A percentile compares a stretch with the other conserved stretches of the same genome.
phyloP scores from a whole-genome alignment of 1,140 invertebrate species.

The Ctenoplectra terminalis region DNA sequence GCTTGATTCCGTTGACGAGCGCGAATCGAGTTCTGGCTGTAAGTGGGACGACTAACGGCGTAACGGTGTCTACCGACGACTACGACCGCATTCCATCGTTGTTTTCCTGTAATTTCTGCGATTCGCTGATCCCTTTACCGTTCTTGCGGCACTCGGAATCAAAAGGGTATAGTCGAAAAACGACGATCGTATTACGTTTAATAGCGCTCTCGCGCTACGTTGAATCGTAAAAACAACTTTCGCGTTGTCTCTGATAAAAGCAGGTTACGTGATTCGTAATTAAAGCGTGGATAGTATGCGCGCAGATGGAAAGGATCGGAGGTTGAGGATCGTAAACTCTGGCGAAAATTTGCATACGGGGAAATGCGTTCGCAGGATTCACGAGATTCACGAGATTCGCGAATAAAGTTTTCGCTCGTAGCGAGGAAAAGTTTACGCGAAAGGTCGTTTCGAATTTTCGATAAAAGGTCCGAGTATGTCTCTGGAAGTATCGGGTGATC shows the following conservation, averaged over 20 bases:
- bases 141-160: background rate
- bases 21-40: slow-evolving; percentile 30
- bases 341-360: background rate
- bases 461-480: background rate
- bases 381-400: too few relatives aligned
- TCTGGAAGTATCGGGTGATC: slow-evolving; percentile 33
- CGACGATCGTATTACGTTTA: background rate
- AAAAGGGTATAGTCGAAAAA: background rate
- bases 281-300: background rate
- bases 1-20: slow-evolving; percentile 38
- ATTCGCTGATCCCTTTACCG: background rate
- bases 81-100: slow-evolving; percentile 13
- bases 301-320: background rate
- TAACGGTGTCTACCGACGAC: slow-evolving; percentile 33
- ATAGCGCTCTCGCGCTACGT: too few relatives aligned
- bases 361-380: background rate
- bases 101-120: slow-evolving; percentile 23
- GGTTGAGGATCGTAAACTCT: background rate
- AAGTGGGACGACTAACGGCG: slow-evolving; percentile 47
- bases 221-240: background rate
- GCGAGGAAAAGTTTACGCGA: background rate
- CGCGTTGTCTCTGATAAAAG: background rate
- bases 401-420: background rate
- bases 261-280: background rate
- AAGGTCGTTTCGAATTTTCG: slow-evolving; percentile 30